Base-by-base conservation (phyloP, 2,888 invertebrate species). In the Odontothrips loti region DNA sequence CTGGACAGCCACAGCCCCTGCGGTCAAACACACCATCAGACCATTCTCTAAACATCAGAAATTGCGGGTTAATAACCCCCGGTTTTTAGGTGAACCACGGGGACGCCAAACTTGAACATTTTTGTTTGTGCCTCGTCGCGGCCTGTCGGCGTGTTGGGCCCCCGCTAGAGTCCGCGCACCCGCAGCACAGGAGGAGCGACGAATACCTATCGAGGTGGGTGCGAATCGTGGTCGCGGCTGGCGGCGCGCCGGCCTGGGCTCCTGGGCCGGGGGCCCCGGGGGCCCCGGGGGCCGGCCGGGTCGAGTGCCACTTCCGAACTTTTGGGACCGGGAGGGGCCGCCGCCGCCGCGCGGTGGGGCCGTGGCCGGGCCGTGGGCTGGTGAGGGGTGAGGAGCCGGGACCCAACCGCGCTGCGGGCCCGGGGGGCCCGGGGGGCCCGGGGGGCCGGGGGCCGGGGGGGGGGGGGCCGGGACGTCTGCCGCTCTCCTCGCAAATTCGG, bases 401-500 rank as follows among this genome's bases (percentile, higher is more conserved):
- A 12, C 51, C 51, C 4, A 12, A 12, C 51, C 17, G 1, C 51
- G 12, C 15, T 17, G 15, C 9, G 12, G 51, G 15, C 51, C 51
- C 8, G 51, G 15, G n/a, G 68, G 23, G 68, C 68, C 3, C 68
- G 68, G n/a, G n/a, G 8, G 68, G n/a, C n/a, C 23, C n/a, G n/a
- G 20, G 10, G 12, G 12, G 27, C 11, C 23, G 23, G 68, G 3
- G 68, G 68, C 23, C 23, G 68, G 11, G 68, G 23, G 68, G 23
- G n/a, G 9, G 0, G 23, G n/a, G 68, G 11, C 68, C 68, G 68
- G 68, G 12, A 12, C 68, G 23, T 12, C 68, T n/a, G 23, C 23
- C n/a, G 23, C 27, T 9, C 68, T 75, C 23, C 68, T 75, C 68
- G 68, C 68, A 75, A 75, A 75, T 75, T 75, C 68, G 68, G 68